These are phyloP conservation scores for Clamator glandarius DNA, from an alignment of 2,797 vertebrate species.

Conservation along the genomic window DNA sequence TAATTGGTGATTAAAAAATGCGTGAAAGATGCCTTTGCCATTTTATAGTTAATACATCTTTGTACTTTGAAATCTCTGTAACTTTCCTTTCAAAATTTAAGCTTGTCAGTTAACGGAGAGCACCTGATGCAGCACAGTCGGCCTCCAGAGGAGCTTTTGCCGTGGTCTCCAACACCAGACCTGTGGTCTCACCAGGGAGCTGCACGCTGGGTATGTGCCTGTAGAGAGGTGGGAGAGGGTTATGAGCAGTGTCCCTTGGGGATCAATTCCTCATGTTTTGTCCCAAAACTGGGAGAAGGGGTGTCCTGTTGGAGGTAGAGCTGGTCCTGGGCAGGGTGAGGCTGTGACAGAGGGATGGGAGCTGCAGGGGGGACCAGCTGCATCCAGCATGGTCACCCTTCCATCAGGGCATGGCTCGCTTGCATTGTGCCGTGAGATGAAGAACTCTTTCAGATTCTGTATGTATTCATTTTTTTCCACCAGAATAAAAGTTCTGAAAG, in stretches of 20 bases:
- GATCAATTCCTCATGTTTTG: background rate
- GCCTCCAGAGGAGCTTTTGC: background rate
- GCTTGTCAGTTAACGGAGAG: background rate
- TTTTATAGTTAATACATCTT: background rate
- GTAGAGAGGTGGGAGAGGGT: accelerated
- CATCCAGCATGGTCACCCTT: background rate
- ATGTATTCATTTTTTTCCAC: background rate
- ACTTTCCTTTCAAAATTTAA: background rate
- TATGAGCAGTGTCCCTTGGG: background rate
- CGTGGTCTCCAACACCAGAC: no score
- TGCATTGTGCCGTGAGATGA: accelerated
- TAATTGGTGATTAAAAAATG: background rate
- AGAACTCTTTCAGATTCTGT: background rate
- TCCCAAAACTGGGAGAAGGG: background rate
- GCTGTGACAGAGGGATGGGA: background rate
- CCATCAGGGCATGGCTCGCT: accelerated
- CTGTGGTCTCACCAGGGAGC: accelerated
- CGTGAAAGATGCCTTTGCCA: background rate
- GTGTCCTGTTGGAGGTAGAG: accelerated
- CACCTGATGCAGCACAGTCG: accelerated
- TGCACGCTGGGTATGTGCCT: accelerated
- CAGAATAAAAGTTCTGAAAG: background rate
- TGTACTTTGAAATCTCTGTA: background rate
- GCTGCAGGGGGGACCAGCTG: no score
- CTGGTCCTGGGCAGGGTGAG: background rate